Base-by-base conservation (phyloP, 2,888 invertebrate genomes). In the Strigamia crassipes region DNA sequence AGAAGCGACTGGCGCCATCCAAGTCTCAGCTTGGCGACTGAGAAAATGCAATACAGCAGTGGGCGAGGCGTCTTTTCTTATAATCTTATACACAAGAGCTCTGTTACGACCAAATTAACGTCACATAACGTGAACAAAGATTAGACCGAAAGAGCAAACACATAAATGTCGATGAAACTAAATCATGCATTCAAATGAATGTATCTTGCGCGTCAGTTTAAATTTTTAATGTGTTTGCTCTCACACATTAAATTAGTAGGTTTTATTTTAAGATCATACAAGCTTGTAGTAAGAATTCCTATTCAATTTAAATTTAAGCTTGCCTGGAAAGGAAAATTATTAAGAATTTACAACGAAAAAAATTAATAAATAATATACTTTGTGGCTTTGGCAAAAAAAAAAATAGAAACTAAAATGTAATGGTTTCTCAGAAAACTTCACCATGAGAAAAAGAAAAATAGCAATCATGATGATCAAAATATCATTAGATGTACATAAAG, bases 1-100 rank as follows among this genome's bases (percentile, higher is more conserved):
- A 73, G 73, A 73, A 31, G 73, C 73, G 73, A 73, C 73, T 73
- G 73, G 73, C 73, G 73, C 73, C 73, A 73, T 73, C 61, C 13
- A 18, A 21, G 61, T 66, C 61, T 21, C 21, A 66, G 21, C 15
- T 46, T n/a, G 46, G n/a, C 46, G 27, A 31, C 13, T 12, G 73
- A 23, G 27, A 12, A 38, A 13, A 15, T 73, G 31, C 31, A 73
- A 73, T 31, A 23, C 13, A 10, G 5, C 31, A 10, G 9, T 13
- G n/a, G 73, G 1, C 56, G n/a, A 27, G 10, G 13, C 73, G 5
- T 23, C 23, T 6, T 10, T 73, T 23, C 61, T 66, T 66, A 66
- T 66, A 66, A 66, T 18, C 5, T 23, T 9, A 21, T 23, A 66
- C 61, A 66, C 61, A 23, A 23, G 61, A 66, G 21, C 18, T 15